A percentile compares a stretch with the other conserved stretches of the same genome.
These are phyloP conservation scores for Digitonthophagus gazella DNA, from an alignment of 2,888 invertebrate genomes.

Conservation along the genomic window DNA sequence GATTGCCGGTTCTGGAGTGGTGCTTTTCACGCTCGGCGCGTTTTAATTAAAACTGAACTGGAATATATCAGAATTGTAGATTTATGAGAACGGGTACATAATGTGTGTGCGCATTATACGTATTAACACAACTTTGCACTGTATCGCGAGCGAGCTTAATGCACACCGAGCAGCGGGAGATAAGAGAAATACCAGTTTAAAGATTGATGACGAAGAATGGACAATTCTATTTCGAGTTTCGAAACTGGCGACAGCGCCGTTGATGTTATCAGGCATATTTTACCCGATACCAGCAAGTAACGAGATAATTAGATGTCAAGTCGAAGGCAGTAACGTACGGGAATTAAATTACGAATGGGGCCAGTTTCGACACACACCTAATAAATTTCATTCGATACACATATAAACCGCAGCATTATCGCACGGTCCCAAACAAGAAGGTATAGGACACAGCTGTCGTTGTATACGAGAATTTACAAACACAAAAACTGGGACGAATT, in stretches of 20 bases:
- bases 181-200: slow-evolving; percentile 12
- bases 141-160: slow-evolving; percentile 1
- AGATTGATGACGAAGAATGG: slow-evolving; percentile 7
- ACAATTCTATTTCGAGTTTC: background rate
- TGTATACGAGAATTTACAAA: background rate
- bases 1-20: slow-evolving; percentile 24
- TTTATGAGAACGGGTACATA: slow-evolving; percentile 26
- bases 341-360: background rate
- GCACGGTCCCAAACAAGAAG: background rate
- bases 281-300: background rate
- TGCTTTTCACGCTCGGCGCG: slow-evolving; percentile 31
- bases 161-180: background rate
- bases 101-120: background rate
- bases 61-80: slow-evolving; percentile 34
- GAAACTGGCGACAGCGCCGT: background rate
- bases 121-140: slow-evolving; percentile 13
- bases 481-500: background rate
- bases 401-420: background rate
- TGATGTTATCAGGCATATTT: background rate
- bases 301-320: background rate
- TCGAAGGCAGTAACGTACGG: background rate
- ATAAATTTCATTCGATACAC: background rate
- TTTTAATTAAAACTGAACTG: slow-evolving; percentile 35
- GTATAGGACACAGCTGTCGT: background rate
- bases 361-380: background rate